These are phyloP conservation scores for Microctonus aethiopoides DNA, from an alignment of 2,888 invertebrate species.

Conservation along the genomic window DNA sequence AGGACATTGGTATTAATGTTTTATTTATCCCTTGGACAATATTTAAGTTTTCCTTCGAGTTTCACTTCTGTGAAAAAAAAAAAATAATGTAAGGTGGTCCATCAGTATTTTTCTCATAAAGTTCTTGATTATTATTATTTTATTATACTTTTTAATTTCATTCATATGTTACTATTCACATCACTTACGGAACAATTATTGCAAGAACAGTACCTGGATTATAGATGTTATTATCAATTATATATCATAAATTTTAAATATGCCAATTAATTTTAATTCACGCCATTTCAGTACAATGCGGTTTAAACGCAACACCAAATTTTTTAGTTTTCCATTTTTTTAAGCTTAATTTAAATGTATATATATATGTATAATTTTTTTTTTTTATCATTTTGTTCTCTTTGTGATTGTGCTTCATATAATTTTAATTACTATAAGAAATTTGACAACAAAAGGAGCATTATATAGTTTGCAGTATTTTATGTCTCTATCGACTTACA, in stretches of 20 bases:
- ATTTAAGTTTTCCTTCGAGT: neutral
- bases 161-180: slow-evolving; percentile 14
- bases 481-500: slow-evolving; percentile 36
- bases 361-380: no score
- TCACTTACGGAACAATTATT: slow-evolving; percentile 23
- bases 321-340: neutral
- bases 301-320: slow-evolving; percentile 22
- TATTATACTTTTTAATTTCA: slow-evolving; percentile 11
- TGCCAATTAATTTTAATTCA: slow-evolving; percentile 42
- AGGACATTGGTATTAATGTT: slow-evolving; percentile 7
- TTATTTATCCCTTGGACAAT: neutral
- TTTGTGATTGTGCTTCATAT: slow-evolving; percentile 19
- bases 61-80: neutral
- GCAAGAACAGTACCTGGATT: slow-evolving; percentile 39
- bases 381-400: slow-evolving; percentile 7
- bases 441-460: slow-evolving; percentile 23
- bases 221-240: slow-evolving; percentile 11
- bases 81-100: neutral
- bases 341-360: neutral
- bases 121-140: slow-evolving; percentile 15
- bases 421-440: slow-evolving; percentile 22
- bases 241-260: slow-evolving; percentile 4
- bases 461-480: slow-evolving; percentile 36
- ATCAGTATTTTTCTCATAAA: slow-evolving; percentile 9
- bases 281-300: slow-evolving; percentile 50